These are phyloP conservation scores for Aplysia californica DNA, from an alignment of 1,140 invertebrate species.

Conservation along the genomic window DNA sequence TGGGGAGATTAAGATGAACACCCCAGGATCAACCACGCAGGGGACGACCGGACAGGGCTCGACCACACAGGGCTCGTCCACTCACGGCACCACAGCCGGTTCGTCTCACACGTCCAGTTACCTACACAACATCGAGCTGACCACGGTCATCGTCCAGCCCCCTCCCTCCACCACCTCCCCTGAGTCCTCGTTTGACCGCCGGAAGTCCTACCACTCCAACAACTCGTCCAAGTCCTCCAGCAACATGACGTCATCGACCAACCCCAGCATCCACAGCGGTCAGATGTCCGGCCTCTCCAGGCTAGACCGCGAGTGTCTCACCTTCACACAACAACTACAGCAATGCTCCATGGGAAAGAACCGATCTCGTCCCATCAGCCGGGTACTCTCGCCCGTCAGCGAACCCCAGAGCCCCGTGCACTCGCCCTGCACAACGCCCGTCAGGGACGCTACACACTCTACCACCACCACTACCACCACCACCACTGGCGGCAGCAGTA, in stretches of 20 bases:
- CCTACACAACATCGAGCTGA: not conserved
- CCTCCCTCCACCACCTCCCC: conserved; percentile 72
- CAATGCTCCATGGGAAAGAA: conserved; percentile 68
- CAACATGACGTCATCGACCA: conserved; percentile 75
- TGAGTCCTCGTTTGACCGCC: conserved; percentile 75
- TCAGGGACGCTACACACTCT: conserved; percentile 12
- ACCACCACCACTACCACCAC: not conserved
- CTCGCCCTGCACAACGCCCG: conserved; percentile 74
- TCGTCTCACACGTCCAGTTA: conserved; percentile 1
- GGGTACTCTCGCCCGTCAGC: conserved; percentile 78
- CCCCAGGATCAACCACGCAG: conserved; percentile 36
- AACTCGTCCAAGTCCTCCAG: conserved; percentile 78
- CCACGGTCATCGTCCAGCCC: not conserved
- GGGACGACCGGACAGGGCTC: conserved; percentile 37
- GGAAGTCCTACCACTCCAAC: conserved; percentile 80
- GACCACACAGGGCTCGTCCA: conserved; percentile 50
- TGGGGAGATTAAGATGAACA: conserved; percentile 75
- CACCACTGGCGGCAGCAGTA: no score
- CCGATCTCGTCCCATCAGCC: conserved; percentile 61
- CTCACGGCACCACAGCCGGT: conserved; percentile 4
- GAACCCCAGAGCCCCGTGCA: conserved; percentile 85
- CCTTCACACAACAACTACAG: conserved; percentile 84
- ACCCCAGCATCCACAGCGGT: conserved; percentile 69
- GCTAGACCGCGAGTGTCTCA: conserved; percentile 56
- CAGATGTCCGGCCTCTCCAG: conserved; percentile 30